A percentile compares a stretch with the other conserved stretches of the same genome.
Evolutionary conservation across 2,797 vertebrate genomes (phyloP).

Genomic region (Mus caroli): DNA sequence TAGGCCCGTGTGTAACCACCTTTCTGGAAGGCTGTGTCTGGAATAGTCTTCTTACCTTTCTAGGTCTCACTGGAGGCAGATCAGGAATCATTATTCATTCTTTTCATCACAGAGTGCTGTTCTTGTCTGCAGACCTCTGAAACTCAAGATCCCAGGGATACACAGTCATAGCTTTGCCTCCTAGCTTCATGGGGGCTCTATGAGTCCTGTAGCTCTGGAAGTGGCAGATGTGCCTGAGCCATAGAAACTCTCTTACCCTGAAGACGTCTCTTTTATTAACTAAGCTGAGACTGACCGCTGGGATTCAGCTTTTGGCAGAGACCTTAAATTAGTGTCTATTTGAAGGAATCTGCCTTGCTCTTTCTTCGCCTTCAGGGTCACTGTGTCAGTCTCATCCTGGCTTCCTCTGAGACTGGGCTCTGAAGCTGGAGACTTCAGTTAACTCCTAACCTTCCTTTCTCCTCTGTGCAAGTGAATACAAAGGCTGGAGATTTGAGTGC

Average conservation of each 20-base stretch:
- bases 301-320: neutral
- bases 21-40: neutral
- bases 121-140: neutral
- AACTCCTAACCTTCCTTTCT: constrained; percentile 35
- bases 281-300: neutral
- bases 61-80: neutral
- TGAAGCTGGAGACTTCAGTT: neutral
- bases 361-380: neutral
- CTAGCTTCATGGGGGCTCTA: neutral
- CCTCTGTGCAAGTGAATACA: neutral
- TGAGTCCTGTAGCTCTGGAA: neutral
- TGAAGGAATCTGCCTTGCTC: neutral
- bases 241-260: neutral
- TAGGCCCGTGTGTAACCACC: neutral
- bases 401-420: constrained; percentile 44
- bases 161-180: neutral
- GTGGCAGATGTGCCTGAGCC: neutral
- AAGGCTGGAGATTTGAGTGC: neutral
- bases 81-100: neutral
- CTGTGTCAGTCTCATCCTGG: neutral
- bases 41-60: neutral
- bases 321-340: neutral
- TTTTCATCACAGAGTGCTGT: neutral
- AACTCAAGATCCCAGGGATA: neutral
- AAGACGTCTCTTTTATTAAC: neutral